phyloP scores from a whole-genome alignment of 2,797 vertebrate genomes.

The Urosaurus nigricauda region DNA sequence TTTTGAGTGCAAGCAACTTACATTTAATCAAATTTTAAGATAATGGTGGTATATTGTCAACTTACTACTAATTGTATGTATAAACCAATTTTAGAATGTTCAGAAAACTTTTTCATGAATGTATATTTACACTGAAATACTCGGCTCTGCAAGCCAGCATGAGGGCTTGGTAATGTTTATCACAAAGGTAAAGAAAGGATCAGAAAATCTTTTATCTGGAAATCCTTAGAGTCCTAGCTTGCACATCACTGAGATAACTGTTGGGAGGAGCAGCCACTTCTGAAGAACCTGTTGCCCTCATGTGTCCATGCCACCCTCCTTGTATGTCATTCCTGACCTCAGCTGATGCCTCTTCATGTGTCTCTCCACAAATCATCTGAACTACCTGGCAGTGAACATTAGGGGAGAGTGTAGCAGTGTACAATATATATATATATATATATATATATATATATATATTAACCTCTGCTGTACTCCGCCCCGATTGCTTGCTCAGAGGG shows the following conservation, averaged over 20 bases:
- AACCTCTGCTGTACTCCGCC: too few species aligned
- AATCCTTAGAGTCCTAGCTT: not conserved
- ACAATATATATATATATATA: too few species aligned
- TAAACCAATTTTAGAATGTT: not conserved
- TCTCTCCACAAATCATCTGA: not conserved
- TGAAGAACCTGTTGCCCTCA: not conserved
- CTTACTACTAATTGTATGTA: not conserved
- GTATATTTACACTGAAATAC: not conserved
- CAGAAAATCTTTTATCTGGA: not conserved
- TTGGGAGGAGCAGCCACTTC: not conserved
- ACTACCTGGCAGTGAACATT: too few species aligned
- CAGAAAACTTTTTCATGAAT: not conserved
- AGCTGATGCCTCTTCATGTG: not conserved
- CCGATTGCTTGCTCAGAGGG: too few species aligned
- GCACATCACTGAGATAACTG: too few species aligned
- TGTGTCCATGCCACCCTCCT: too few species aligned
- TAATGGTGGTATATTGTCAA: conserved; percentile 4
- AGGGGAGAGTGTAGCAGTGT: too few species aligned
- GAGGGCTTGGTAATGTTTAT: not conserved
- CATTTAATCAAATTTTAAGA: not conserved
- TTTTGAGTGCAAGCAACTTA: not conserved
- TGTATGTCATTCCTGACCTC: too few species aligned
- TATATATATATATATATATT: too few species aligned
- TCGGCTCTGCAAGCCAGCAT: not conserved
- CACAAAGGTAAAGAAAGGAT: not conserved